Evolutionary conservation across 2,797 vertebrate genomes (phyloP).

Genomic region (Dromococcyx pavoninus): DNA sequence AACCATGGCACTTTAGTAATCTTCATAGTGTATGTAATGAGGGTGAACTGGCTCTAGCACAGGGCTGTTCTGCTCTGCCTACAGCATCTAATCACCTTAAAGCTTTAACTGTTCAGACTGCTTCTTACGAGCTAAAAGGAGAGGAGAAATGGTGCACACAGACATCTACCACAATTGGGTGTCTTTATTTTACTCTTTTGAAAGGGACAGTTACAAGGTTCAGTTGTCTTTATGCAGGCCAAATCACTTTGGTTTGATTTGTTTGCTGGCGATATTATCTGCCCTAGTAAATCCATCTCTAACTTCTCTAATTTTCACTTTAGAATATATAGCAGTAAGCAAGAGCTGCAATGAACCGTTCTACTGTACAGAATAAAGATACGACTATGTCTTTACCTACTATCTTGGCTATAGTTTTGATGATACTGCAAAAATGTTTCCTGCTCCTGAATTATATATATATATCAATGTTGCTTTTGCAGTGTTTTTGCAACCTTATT

Average conservation of each 20-base stretch:
- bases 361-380: not conserved
- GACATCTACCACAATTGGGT: not conserved
- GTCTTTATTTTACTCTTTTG: not conserved
- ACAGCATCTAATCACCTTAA: not conserved
- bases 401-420: not conserved
- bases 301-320: not conserved
- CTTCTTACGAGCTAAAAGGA: not conserved
- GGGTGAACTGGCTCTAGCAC: not conserved
- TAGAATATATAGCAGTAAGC: not conserved
- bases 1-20: not conserved
- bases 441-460: not conserved
- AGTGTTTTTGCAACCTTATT: not conserved
- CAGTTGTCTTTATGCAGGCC: not conserved
- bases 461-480: not conserved
- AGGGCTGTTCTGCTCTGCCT: not conserved
- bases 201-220: conserved; percentile 34
- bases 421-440: not conserved
- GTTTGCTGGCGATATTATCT: not conserved
- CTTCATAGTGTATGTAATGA: not conserved
- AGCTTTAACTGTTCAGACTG: not conserved
- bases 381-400: not conserved
- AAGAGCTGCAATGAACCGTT: not conserved
- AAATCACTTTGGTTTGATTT: not conserved
- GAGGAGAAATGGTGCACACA: not conserved
- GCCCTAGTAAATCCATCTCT: not conserved